These are phyloP conservation scores for Peromyscus melanophrys DNA, from an alignment of 2,797 vertebrate species.

Conservation along the genomic window DNA sequence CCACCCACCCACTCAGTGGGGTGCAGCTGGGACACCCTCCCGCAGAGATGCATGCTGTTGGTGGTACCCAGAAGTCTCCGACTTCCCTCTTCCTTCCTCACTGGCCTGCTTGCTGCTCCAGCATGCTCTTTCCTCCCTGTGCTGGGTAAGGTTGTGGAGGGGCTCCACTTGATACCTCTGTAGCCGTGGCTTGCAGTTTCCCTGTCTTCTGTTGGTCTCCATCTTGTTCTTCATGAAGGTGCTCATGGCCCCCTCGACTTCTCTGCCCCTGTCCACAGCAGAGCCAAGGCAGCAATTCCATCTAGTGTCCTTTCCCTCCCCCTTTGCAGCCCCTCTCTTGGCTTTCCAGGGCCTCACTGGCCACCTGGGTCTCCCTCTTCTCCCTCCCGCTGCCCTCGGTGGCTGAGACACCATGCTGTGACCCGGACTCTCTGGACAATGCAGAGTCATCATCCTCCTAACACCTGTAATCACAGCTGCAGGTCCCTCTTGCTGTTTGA, in stretches of 20 bases:
- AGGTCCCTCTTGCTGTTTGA: neutral
- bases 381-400: neutral
- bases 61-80: neutral
- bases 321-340: neutral
- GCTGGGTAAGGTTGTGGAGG: accelerated
- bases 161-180: neutral
- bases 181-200: neutral
- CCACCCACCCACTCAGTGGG: neutral
- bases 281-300: neutral
- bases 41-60: neutral
- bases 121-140: neutral
- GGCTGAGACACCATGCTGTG: neutral
- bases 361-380: neutral
- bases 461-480: neutral
- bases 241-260: neutral
- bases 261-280: neutral
- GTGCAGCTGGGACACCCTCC: neutral
- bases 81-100: too few species aligned
- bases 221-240: neutral
- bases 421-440: neutral
- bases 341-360: neutral
- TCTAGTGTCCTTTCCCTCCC: neutral
- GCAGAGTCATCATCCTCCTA: neutral
- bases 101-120: neutral
- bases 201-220: too few species aligned